A percentile compares a stretch with the other conserved stretches of the same genome.
These are phyloP conservation scores for Caenorhabditis virilis DNA, from an alignment of 2,888 invertebrate genomes.

Conservation along the genomic window DNA sequence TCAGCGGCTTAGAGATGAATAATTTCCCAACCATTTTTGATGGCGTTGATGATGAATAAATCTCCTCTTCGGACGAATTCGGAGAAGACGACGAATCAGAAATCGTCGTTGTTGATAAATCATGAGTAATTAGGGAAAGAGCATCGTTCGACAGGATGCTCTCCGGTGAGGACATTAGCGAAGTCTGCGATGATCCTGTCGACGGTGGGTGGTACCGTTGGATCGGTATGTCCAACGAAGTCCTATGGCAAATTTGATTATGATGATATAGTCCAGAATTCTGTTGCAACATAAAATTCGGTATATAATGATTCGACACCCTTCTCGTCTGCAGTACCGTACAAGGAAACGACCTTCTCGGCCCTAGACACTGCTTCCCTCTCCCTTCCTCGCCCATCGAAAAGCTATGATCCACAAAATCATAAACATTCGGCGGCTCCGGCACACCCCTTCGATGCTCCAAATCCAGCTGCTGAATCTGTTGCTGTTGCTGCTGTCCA, in stretches of 20 bases:
- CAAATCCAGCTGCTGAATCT: too few species aligned
- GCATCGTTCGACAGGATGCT: conserved; percentile 10
- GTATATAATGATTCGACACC: too few species aligned
- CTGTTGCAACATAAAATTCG: too few species aligned
- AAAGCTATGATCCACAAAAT: conserved; percentile 29
- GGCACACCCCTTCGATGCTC: conserved; percentile 22
- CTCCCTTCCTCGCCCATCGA: conserved; percentile 9
- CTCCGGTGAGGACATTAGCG: too few species aligned
- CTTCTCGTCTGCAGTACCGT: conserved; percentile 20
- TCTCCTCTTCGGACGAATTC: conserved; percentile 29
- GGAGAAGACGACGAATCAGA: conserved; percentile 27
- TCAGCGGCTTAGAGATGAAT: conserved; percentile 7
- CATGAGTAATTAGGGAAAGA: conserved; percentile 27
- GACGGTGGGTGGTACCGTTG: too few species aligned
- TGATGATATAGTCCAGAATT: too few species aligned
- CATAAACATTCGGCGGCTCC: conserved; percentile 27
- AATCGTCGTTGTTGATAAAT: conserved; percentile 30
- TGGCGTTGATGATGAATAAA: too few species aligned
- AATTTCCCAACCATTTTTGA: neutral
- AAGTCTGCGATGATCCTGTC: too few species aligned
- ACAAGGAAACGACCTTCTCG: conserved; percentile 26
- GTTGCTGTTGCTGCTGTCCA: too few species aligned
- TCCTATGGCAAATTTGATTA: too few species aligned
- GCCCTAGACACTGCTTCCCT: conserved; percentile 13
- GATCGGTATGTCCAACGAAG: too few species aligned